phyloP scores from a whole-genome alignment of 2,113 vertebrate species.

The Crotalus horridus region DNA sequence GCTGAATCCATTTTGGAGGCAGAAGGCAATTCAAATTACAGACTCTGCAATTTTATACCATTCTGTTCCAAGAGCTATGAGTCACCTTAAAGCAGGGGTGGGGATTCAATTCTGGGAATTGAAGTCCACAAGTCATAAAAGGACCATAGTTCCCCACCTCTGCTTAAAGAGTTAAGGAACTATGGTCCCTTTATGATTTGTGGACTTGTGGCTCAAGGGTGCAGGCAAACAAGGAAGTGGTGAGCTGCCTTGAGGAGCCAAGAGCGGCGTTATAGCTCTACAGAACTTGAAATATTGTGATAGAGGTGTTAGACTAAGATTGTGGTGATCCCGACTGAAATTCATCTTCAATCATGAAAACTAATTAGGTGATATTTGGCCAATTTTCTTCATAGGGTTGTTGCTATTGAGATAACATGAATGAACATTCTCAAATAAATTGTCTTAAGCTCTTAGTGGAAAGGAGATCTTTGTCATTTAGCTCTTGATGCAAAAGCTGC shows the following conservation, averaged over 20 bases:
- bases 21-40: background rate
- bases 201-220: background rate
- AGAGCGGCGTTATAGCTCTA: background rate
- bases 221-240: constrained; percentile 6
- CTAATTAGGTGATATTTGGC: background rate
- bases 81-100: background rate
- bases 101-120: background rate
- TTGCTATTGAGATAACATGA: background rate
- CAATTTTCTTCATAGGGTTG: background rate
- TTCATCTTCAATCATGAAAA: background rate
- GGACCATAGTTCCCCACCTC: background rate
- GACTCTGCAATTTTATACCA: background rate
- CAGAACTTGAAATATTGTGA: background rate
- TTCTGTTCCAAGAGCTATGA: background rate
- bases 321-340: background rate
- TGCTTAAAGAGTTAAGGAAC: background rate
- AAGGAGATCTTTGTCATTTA: background rate
- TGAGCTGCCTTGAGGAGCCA: background rate
- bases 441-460: background rate
- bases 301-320: background rate
- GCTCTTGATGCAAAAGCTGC: background rate
- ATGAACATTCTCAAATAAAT: background rate
- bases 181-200: no score
- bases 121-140: background rate
- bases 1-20: background rate